Evolutionary conservation across 1,140 invertebrate species (phyloP).

Genomic region (Teleogryllus occipitalis): DNA sequence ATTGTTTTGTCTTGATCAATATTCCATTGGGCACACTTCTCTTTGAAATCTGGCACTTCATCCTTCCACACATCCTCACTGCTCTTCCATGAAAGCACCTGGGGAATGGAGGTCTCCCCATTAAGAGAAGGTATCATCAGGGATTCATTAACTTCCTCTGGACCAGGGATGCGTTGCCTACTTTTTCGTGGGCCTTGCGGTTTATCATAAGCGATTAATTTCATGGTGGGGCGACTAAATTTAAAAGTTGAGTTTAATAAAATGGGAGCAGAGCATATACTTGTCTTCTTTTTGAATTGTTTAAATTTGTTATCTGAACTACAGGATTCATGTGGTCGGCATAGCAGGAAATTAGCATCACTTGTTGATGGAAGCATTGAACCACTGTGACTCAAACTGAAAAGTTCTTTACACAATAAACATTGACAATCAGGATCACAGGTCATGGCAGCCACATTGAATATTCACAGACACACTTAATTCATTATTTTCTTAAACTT

Average conservation of each 20-base stretch:
- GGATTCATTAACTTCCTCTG: no score
- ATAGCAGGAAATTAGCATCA: conserved; percentile 13
- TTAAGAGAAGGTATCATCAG: no score
- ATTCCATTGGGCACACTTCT: neutral
- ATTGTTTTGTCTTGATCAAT: neutral
- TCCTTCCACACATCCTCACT: neutral
- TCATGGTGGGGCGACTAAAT: neutral
- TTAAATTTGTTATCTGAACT: neutral
- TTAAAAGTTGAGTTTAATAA: neutral
- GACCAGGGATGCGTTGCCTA: no score
- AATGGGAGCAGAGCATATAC: neutral
- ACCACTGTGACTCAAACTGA: conserved; percentile 23
- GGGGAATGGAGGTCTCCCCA: neutral
- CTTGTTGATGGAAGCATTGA: neutral
- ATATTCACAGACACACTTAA: no score
- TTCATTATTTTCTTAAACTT: no score
- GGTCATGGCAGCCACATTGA: conserved; percentile 33
- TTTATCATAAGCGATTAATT: neutral
- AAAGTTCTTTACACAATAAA: conserved; percentile 49
- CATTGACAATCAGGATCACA: conserved; percentile 43
- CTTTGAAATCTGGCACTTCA: neutral
- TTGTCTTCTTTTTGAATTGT: neutral
- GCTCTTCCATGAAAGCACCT: neutral
- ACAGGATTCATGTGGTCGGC: neutral
- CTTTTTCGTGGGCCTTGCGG: neutral